phyloP scores from a whole-genome alignment of 2,888 invertebrate genomes.

The Diploptera punctata region DNA sequence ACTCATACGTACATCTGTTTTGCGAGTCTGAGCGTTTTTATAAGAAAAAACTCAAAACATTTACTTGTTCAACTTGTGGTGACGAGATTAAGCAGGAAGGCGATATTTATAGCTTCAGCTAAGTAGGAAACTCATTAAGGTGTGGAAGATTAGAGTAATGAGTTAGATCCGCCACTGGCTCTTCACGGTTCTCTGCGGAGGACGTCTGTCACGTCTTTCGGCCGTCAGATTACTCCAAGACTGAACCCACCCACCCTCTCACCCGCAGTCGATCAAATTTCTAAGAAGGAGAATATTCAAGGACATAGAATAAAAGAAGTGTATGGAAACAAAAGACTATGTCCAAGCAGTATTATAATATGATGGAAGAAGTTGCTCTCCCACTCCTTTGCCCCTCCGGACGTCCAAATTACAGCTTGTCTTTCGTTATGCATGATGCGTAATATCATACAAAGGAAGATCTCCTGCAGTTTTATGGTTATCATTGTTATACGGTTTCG shows the following conservation, averaged over 20 bases:
- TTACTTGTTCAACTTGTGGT: too few species aligned
- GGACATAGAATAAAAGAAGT: conserved; percentile 32
- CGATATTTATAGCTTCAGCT: too few species aligned
- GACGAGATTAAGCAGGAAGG: too few species aligned
- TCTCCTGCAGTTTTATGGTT: conserved; percentile 34
- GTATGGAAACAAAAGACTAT: conserved; percentile 54
- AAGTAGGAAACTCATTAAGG: too few species aligned
- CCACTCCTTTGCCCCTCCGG: conserved; percentile 46
- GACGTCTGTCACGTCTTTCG: conserved; percentile 39
- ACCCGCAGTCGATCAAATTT: conserved; percentile 40
- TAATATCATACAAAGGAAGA: conserved; percentile 25
- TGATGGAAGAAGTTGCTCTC: conserved; percentile 13
- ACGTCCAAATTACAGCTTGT: conserved; percentile 34
- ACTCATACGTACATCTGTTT: too few species aligned
- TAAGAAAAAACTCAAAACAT: too few species aligned
- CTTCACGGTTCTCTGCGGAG: conserved; percentile 35
- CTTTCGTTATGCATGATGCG: conserved; percentile 37
- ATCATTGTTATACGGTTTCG: conserved; percentile 22
- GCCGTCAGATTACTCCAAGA: conserved; percentile 38
- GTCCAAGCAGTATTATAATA: conserved; percentile 45
- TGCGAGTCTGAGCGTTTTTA: too few species aligned
- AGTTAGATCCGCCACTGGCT: conserved; percentile 22
- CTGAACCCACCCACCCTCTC: conserved; percentile 26
- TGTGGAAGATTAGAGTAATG: too few species aligned
- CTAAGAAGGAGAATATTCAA: conserved; percentile 40